Percentiles rank a stretch among this genome's conserved stretches.
Conservation (phyloP, 53 echinoderm and acorn worm species). For the Arbacia lixula region DNA sequence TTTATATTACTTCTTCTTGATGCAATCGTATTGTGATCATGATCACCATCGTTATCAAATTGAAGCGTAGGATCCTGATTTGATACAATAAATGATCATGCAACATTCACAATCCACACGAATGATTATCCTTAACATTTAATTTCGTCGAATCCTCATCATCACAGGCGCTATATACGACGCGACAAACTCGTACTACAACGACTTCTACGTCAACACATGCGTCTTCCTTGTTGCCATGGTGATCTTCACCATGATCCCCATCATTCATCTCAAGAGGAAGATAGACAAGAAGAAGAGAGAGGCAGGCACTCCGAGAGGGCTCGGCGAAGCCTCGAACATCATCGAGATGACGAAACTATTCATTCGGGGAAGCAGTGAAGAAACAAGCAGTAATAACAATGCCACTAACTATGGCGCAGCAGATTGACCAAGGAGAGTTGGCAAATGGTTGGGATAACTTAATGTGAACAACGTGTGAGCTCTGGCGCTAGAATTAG, state of each 20-base stretch:
- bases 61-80: too few species aligned
- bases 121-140: background rate
- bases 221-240: slow-evolving; percentile 80
- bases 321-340: slow-evolving; percentile 13
- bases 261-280: slow-evolving; percentile 61
- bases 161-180: slow-evolving; percentile 83
- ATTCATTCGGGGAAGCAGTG: slow-evolving; percentile 10
- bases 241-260: slow-evolving; percentile 80
- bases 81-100: too few species aligned
- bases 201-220: slow-evolving; percentile 92
- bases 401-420: slow-evolving; percentile 13
- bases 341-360: slow-evolving; percentile 51
- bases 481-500: too few species aligned
- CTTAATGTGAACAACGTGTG: too few species aligned
- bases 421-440: background rate
- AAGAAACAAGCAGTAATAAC: slow-evolving; percentile 5
- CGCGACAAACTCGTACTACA: slow-evolving; percentile 77
- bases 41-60: too few species aligned
- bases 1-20: too few species aligned
- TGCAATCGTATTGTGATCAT: too few species aligned
- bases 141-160: background rate
- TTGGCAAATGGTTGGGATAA: too few species aligned
- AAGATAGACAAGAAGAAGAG: background rate
- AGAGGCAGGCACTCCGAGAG: background rate
- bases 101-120: background rate